Evolutionary conservation across 2,888 invertebrate species (phyloP).

Genomic region (Neria commutata): DNA sequence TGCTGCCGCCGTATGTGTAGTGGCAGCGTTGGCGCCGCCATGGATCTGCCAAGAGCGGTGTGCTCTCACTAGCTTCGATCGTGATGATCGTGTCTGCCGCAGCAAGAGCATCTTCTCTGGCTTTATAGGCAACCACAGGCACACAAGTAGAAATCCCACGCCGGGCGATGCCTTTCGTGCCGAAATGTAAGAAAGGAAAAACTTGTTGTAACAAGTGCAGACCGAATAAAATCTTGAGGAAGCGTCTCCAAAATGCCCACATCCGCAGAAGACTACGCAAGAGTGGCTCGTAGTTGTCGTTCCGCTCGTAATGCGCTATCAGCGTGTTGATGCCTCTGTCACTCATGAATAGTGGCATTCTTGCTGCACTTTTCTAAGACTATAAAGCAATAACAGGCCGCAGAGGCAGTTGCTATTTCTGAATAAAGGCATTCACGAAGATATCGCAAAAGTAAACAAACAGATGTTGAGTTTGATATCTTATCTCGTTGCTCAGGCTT

Average conservation of each 20-base stretch:
- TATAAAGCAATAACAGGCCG: too few relatives aligned
- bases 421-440: too few relatives aligned
- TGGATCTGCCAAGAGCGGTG: constrained; percentile 35
- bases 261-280: background rate
- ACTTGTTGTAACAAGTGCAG: constrained; percentile 22
- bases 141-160: constrained; percentile 14
- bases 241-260: background rate
- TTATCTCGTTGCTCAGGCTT: too few relatives aligned
- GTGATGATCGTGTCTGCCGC: constrained; percentile 24
- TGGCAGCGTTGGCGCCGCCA: background rate
- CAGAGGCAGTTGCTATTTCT: too few relatives aligned
- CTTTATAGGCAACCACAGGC: background rate
- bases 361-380: too few relatives aligned
- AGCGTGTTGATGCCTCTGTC: constrained; percentile 27
- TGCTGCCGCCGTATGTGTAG: constrained; percentile 2
- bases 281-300: constrained; percentile 19
- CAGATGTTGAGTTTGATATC: too few relatives aligned
- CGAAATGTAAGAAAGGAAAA: constrained; percentile 6
- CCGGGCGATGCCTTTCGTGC: constrained; percentile 27
- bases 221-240: constrained; percentile 21
- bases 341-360: constrained; percentile 38
- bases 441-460: too few relatives aligned
- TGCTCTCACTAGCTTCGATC: constrained; percentile 40
- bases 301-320: constrained; percentile 24
- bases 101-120: background rate